Percentiles rank a stretch among this genome's conserved stretches.
phyloP scores from a whole-genome alignment of 2,797 vertebrate species.

The Semotilus atromaculatus region DNA sequence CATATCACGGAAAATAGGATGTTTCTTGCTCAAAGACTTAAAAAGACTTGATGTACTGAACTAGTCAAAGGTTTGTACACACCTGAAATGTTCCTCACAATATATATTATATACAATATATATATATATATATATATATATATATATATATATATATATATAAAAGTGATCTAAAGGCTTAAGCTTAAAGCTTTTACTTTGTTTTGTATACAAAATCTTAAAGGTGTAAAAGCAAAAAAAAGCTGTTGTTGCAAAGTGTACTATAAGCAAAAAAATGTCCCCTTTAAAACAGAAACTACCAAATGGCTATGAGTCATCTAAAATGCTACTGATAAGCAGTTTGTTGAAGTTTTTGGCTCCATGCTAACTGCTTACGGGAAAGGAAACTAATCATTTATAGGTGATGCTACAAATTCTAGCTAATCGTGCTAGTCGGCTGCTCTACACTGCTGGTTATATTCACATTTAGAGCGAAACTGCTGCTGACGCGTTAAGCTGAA shows the following conservation, averaged over 20 bases:
- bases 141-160: too few relatives aligned
- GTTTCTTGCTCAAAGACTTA: not conserved
- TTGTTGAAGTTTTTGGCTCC: not conserved
- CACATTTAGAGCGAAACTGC: constrained; percentile 83
- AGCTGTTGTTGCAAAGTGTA: not conserved
- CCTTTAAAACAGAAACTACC: not conserved
- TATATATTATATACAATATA: too few relatives aligned
- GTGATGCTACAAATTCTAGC: constrained; percentile 61
- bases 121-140: too few relatives aligned
- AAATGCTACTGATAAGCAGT: not conserved
- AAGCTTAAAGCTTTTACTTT: not conserved
- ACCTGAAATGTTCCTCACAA: not conserved
- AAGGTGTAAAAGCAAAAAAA: not conserved
- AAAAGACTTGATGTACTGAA: not conserved
- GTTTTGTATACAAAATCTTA: not conserved
- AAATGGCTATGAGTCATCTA: not conserved
- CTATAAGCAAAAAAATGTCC: too few relatives aligned
- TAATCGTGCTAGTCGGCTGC: constrained; percentile 52
- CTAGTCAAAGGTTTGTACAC: not conserved
- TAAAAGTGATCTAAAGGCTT: not conserved
- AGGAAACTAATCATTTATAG: not conserved
- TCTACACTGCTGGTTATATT: constrained; percentile 70
- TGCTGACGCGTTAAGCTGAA: constrained; percentile 84
- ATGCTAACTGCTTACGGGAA: not conserved
- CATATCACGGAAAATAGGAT: not conserved